Evolutionary conservation across 35 echinoderm and acorn worm genomes (phyloP), one percentile per base, ranked within the genome.

Genomic region (Hemicentrotus pulcherrimus): DNA sequence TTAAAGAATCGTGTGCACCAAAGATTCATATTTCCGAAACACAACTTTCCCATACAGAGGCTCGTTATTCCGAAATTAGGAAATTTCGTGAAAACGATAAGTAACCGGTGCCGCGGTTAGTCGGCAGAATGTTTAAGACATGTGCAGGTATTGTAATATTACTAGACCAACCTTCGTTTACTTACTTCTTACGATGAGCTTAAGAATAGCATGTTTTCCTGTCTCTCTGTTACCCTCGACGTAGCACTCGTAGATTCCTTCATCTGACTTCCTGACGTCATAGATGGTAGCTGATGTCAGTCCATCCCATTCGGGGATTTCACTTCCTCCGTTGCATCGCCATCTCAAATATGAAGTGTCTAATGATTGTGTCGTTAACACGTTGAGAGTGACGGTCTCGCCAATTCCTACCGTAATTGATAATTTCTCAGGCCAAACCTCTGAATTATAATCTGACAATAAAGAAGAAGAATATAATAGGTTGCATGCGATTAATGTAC

Each of bases 161-260:
- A 41, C 35, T 0, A 1, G 0, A 41, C 3, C 35, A 41, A 90
- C 45, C 3, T 90, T 6, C 19, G 32, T 90, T 47, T 90, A 90
- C 70, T 55, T 95, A 97, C 96, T 95, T 95, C 96, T 88, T 6
- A 97, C 96, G 94, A 97, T 95, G 0, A 97, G 96, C 46, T 55
- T 94, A 92, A 95, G 94, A 24, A 97, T 90, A 4, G 78, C 96
- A 91, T 95, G 95, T 9, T 32, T 61, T 35, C 93, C 92, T 12
- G 86, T 86, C 11, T 31, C 86, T 35, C 85, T 32, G 47, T 71
- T 89, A 12, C 22, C 35, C 15, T 58, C n/a, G 88, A 88, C 19
- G 86, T 94, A 97, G 46, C 96, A 97, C 91, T 97, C 96, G 47
- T 97, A 97, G 48, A 97, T 96, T 46, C 96, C 96, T 90, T 94